phyloP scores from a whole-genome alignment of 2,888 invertebrate genomes.

The Lepetodrilus schrolli region DNA sequence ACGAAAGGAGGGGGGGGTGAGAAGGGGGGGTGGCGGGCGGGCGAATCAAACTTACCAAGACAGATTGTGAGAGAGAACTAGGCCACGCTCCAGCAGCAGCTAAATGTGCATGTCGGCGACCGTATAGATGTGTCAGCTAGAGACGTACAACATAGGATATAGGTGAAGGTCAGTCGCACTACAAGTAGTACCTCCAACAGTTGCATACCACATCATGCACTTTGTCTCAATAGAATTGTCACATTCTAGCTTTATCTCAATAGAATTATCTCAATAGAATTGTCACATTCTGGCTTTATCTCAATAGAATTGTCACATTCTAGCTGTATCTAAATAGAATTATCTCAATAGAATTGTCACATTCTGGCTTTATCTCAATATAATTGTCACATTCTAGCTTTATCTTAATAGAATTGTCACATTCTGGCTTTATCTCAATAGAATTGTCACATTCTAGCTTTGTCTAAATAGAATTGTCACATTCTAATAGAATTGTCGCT shows the following conservation, averaged over 20 bases:
- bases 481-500: too few relatives aligned
- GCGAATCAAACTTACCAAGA: conserved; percentile 49
- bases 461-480: too few relatives aligned
- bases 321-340: too few relatives aligned
- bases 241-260: too few relatives aligned
- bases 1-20: conserved; percentile 9
- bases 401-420: too few relatives aligned
- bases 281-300: too few relatives aligned
- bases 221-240: neutral
- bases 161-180: neutral
- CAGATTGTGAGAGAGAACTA: conserved; percentile 44
- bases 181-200: neutral
- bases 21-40: neutral
- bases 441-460: too few relatives aligned
- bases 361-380: neutral
- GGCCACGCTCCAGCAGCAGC: conserved; percentile 55
- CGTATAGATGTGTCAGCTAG: conserved; percentile 60
- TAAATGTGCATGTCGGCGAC: conserved; percentile 52
- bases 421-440: neutral
- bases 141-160: conserved; percentile 30
- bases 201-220: conserved; percentile 5
- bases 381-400: too few relatives aligned
- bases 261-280: too few relatives aligned
- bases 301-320: neutral
- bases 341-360: too few relatives aligned